Base-by-base conservation (phyloP, 1,140 invertebrate genomes). In the Cyclina sinensis region DNA sequence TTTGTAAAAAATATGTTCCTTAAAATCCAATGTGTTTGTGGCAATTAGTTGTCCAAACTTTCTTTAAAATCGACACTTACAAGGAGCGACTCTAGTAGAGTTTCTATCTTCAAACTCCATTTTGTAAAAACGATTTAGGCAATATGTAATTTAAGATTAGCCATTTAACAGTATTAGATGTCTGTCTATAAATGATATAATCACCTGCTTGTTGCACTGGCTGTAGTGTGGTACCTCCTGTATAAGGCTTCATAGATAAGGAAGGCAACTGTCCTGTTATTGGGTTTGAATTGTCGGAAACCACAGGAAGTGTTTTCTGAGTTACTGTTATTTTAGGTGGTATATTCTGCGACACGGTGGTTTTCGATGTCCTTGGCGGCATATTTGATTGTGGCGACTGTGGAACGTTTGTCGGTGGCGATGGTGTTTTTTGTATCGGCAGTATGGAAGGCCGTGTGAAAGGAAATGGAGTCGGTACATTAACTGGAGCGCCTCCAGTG, bases 381-480 rank as follows among this genome's bases (percentile, higher is more conserved):
- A 51, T 37, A 1, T 21, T 21, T 18, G 59, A 48, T 46, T 65
- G 57, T 32, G 59, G 48, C 3, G 84, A 74, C 1, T 70, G 84
- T 3, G n/a, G n/a, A n/a, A n/a, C n/a, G 0, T 24, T 54, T 18
- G 59, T 70, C 27, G 82, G 57, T 32, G 59, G 48, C 3, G 84
- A 74, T 11, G 84, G 84, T 3, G n/a, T 65, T 12, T 32, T 11
- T 48, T 86, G 84, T 46, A 43, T n/a, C 7, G 84, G 84, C n/a
- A 86, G 73, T 16, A 62, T 57, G 32, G 84, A 76, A 1, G 84
- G 84, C 9, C 43, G 37, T 27, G 70, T 62, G 46, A 74, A 73
- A 0, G 68, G 82, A 30, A 43, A 76, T n/a, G 83, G 83, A 5
- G 84, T 86, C 0, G 84, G 84, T 14, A 86, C 70, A 73, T 78